A percentile compares a stretch with the other conserved stretches of the same genome.
phyloP scores from a whole-genome alignment of 2,797 vertebrate species.

The Arvicola amphibius region DNA sequence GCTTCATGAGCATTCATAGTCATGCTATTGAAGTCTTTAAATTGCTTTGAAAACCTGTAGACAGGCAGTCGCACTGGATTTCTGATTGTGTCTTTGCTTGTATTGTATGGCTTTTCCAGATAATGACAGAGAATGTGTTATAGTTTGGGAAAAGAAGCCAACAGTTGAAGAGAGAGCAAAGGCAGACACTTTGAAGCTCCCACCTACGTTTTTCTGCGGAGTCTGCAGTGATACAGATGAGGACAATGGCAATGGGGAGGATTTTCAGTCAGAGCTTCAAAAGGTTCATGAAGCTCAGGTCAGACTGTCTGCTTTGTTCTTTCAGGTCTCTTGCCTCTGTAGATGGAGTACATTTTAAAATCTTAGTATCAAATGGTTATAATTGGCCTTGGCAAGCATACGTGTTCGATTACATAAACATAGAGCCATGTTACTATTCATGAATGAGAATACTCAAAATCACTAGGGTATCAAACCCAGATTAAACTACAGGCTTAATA shows the following conservation, averaged over 20 bases:
- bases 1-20: not conserved
- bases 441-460: not conserved
- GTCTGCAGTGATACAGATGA: constrained; percentile 90
- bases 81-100: constrained; percentile 23
- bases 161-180: constrained; percentile 91
- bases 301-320: constrained; percentile 72
- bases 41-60: not conserved
- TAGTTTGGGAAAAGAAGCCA: constrained; percentile 93
- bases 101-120: constrained; percentile 64
- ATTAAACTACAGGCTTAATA: not conserved
- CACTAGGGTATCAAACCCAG: not conserved
- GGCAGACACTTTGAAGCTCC: constrained; percentile 90
- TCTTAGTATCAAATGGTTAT: not conserved
- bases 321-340: not conserved
- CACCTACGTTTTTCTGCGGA: constrained; percentile 92
- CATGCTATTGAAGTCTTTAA: not conserved
- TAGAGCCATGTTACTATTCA: not conserved
- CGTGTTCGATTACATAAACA: not conserved
- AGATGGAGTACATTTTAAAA: not conserved
- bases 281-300: constrained; percentile 88
- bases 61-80: not conserved
- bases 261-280: constrained; percentile 91
- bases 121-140: constrained; percentile 88
- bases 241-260: constrained; percentile 90
- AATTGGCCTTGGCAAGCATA: not conserved